These are phyloP conservation scores for Odontamblyopus rebecca DNA, from an alignment of 2,797 vertebrate genomes.

Conservation along the genomic window DNA sequence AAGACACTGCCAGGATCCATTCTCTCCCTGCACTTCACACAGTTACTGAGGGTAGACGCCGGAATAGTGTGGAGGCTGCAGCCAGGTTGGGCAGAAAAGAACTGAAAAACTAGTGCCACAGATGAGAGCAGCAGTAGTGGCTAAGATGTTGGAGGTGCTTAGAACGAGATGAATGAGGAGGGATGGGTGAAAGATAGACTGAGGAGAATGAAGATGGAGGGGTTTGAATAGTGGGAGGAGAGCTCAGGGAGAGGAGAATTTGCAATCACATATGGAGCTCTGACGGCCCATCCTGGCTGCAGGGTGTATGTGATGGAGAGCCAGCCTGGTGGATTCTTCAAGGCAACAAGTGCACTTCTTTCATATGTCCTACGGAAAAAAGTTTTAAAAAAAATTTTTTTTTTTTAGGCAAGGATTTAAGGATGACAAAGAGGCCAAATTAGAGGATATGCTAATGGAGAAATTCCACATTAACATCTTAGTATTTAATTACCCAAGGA, in stretches of 20 bases:
- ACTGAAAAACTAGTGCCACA: not conserved
- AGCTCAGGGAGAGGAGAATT: slow-evolving; percentile 29
- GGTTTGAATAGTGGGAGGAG: slow-evolving; percentile 8
- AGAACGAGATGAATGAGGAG: slow-evolving; percentile 32
- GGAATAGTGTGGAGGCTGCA: slow-evolving; percentile 30
- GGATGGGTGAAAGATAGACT: slow-evolving; percentile 7
- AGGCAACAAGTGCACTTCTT: slow-evolving; percentile 38
- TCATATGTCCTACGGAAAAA: not conserved
- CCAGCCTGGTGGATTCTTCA: slow-evolving; percentile 15
- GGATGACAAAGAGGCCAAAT: not conserved
- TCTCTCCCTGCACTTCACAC: slow-evolving; percentile 53
- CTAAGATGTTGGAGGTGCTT: slow-evolving; percentile 17
- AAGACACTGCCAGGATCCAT: slow-evolving; percentile 77
- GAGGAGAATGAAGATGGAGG: slow-evolving; percentile 40
- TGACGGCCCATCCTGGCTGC: slow-evolving; percentile 12
- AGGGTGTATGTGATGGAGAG: slow-evolving; percentile 13
- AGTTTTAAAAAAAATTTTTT: not conserved
- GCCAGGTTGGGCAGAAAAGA: slow-evolving; percentile 12
- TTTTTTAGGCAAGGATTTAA: not conserved
- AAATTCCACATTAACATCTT: not conserved
- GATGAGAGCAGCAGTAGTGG: slow-evolving; percentile 10
- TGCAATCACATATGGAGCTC: slow-evolving; percentile 30
- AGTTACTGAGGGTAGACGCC: slow-evolving; percentile 54
- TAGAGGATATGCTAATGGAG: not conserved
- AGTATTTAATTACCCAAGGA: not conserved